Percentiles rank a stretch among this genome's conserved stretches.
Conservation (phyloP, 2,797 vertebrate species). For the Hyperoplus immaculatus region DNA sequence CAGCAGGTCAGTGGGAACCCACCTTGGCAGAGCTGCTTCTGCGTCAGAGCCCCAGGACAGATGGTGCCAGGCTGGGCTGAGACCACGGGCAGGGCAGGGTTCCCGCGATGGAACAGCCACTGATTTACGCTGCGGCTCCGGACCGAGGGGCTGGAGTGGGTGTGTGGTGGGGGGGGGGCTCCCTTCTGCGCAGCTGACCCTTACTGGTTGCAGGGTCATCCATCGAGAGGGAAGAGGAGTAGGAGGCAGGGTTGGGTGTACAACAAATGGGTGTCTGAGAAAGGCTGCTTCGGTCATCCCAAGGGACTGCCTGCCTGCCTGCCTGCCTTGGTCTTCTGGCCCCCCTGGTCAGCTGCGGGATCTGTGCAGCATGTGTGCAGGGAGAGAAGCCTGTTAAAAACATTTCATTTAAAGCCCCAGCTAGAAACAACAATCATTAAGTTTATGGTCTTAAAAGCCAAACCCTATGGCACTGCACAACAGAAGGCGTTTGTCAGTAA, state of each 20-base stretch:
- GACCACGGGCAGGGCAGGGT: conserved; percentile 71
- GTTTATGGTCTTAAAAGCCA: conserved; percentile 31
- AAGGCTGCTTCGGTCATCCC: conserved; percentile 76
- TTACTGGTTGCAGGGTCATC: conserved; percentile 80
- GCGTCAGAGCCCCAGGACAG: conserved; percentile 82
- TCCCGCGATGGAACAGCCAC: conserved; percentile 78
- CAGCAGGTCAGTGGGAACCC: conserved; percentile 82
- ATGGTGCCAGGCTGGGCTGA: conserved; percentile 85
- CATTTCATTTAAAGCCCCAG: conserved; percentile 44
- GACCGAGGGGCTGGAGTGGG: conserved; percentile 49
- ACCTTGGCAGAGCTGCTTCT: conserved; percentile 67
- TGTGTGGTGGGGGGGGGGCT: conserved; percentile 40
- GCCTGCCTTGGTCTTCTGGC: conserved; percentile 53
- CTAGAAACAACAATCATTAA: conserved; percentile 41
- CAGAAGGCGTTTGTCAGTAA: neutral
- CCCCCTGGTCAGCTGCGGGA: conserved; percentile 73
- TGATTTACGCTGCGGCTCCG: conserved; percentile 83
- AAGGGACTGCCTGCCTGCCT: conserved; percentile 47
- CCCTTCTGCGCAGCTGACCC: conserved; percentile 81
- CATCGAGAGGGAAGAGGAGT: conserved; percentile 42
- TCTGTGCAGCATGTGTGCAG: conserved; percentile 76
- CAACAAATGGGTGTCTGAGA: conserved; percentile 85
- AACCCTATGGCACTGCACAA: neutral
- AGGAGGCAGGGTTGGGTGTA: conserved; percentile 51
- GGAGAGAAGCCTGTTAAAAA: conserved; percentile 61